phyloP scores from a whole-genome alignment of 2,888 invertebrate genomes.

The Monochamus alternatus region DNA sequence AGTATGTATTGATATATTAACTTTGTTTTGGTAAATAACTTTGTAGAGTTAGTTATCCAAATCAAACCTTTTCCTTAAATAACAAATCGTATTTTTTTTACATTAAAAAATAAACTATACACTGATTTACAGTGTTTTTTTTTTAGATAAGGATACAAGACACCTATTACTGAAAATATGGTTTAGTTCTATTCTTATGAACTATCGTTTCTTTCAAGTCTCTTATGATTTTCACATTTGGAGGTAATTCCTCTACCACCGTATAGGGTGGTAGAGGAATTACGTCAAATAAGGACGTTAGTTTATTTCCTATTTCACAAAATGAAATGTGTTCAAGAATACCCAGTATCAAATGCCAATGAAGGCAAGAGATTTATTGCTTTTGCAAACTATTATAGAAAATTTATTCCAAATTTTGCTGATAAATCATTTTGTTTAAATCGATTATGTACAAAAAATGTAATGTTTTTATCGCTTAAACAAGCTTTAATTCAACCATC shows the following conservation, averaged over 20 bases:
- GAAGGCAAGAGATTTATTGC: slow-evolving; percentile 46
- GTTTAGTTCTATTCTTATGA: too few relatives aligned
- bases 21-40: neutral
- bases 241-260: neutral
- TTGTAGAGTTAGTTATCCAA: neutral
- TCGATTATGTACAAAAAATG: too few relatives aligned
- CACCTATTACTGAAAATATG: too few relatives aligned
- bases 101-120: neutral
- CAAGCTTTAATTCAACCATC: slow-evolving; percentile 12
- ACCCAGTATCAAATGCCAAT: slow-evolving; percentile 40
- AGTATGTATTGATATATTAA: too few relatives aligned
- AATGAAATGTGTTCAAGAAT: slow-evolving; percentile 42
- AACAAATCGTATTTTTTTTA: neutral
- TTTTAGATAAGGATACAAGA: too few relatives aligned
- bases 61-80: neutral
- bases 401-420: slow-evolving; percentile 46
- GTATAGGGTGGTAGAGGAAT: too few relatives aligned
- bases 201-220: slow-evolving; percentile 14
- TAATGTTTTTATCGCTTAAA: slow-evolving; percentile 28
- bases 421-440: slow-evolving; percentile 45
- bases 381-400: slow-evolving; percentile 48
- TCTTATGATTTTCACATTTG: slow-evolving; percentile 11
- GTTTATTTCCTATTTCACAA: slow-evolving; percentile 5
- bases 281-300: slow-evolving; percentile 11
- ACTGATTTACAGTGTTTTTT: neutral